A percentile compares a stretch with the other conserved stretches of the same genome.
Evolutionary conservation across 2,797 vertebrate species (phyloP).

Genomic region (Chaunax sp.): DNA sequence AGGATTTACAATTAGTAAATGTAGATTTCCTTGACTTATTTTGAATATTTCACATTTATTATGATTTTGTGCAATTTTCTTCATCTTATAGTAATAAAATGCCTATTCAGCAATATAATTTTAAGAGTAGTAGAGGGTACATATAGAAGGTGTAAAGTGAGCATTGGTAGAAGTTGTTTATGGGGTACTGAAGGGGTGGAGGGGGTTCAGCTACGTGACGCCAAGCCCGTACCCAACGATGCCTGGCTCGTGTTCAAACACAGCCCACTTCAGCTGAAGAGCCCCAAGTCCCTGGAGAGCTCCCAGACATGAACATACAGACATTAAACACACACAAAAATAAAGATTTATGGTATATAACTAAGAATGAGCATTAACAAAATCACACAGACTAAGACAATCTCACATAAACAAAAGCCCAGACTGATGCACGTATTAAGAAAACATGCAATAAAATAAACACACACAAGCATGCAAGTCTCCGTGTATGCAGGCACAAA

Average conservation of each 20-base stretch:
- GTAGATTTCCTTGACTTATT: no score
- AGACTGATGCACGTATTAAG: neutral
- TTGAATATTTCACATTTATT: no score
- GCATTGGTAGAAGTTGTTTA: slow-evolving; percentile 15
- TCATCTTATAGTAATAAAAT: no score
- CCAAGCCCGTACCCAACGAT: slow-evolving; percentile 35
- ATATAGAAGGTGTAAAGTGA: slow-evolving; percentile 2
- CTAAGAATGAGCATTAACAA: neutral
- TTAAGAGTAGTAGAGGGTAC: neutral
- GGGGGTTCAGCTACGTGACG: slow-evolving; percentile 31
- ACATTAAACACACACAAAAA: slow-evolving; percentile 28
- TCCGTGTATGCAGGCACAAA: slow-evolving; percentile 22
- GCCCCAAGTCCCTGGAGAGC: slow-evolving; percentile 41
- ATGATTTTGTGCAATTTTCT: no score
- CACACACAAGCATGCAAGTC: slow-evolving; percentile 34
- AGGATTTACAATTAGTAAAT: no score
- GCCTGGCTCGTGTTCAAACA: slow-evolving; percentile 53
- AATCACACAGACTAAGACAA: neutral
- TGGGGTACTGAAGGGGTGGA: neutral
- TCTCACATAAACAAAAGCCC: slow-evolving; percentile 16
- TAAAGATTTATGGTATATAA: neutral
- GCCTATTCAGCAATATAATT: no score
- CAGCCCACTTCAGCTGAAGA: slow-evolving; percentile 45
- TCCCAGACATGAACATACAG: slow-evolving; percentile 15
- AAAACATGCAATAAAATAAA: slow-evolving; percentile 20